Percentiles rank a stretch among this genome's conserved stretches.
Conservation (phyloP, 2,113 vertebrate species). For the Cavia aperea region DNA sequence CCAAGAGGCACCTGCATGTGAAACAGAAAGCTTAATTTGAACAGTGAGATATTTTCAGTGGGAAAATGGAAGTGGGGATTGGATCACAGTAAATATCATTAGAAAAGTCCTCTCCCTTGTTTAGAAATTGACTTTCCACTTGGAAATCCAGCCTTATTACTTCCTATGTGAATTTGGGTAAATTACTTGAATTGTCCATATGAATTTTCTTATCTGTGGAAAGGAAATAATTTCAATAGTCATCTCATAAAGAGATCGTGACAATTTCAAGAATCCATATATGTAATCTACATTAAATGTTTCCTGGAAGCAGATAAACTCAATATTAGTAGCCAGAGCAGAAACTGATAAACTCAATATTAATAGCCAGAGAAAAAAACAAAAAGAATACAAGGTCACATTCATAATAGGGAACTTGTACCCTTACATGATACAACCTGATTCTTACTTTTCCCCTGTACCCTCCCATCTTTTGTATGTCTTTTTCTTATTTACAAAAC, state of each 20-base stretch:
- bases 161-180: background rate
- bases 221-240: background rate
- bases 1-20: background rate
- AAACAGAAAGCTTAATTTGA: background rate
- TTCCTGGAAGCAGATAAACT: background rate
- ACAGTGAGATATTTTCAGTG: background rate
- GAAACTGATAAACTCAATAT: background rate
- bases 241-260: background rate
- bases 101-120: background rate
- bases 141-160: background rate
- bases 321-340: background rate
- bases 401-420: background rate
- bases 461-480: background rate
- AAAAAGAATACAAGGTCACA: background rate
- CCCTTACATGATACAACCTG: background rate
- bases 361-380: background rate
- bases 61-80: background rate
- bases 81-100: background rate
- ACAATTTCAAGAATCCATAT: background rate
- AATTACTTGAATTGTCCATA: background rate
- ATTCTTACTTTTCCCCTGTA: background rate
- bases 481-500: background rate
- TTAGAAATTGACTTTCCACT: background rate
- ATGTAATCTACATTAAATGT: background rate
- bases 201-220: background rate